Percentiles rank a stretch among this genome's conserved stretches.
Evolutionary conservation across 2,113 vertebrate genomes (phyloP).

Genomic region (Thryonomys swinderianus): DNA sequence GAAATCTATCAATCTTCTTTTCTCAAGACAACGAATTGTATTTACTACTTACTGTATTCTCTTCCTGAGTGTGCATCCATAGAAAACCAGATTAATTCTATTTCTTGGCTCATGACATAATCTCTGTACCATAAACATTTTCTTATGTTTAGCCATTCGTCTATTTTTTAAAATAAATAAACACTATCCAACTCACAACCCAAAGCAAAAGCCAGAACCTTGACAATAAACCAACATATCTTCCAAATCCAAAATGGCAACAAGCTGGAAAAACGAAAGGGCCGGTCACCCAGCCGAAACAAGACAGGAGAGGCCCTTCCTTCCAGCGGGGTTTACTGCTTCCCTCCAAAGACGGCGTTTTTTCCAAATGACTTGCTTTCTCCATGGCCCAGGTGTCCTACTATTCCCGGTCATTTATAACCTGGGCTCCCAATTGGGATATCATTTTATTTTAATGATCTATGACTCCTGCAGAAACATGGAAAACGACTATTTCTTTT

Average conservation of each 20-base stretch:
- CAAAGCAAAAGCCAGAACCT: slow-evolving; percentile 63
- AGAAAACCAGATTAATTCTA: not conserved
- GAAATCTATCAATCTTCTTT: not conserved
- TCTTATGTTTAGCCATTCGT: slow-evolving; percentile 35
- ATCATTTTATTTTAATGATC: slow-evolving; percentile 70
- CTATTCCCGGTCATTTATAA: slow-evolving; percentile 65
- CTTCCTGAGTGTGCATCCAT: no score
- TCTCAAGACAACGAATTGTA: not conserved
- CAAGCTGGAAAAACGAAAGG: slow-evolving; percentile 64
- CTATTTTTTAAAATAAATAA: slow-evolving; percentile 41
- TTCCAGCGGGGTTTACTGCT: slow-evolving; percentile 27
- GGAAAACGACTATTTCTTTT: slow-evolving; percentile 52
- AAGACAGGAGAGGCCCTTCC: slow-evolving; percentile 11
- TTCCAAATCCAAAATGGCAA: slow-evolving; percentile 55
- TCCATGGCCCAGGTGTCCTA: slow-evolving; percentile 48
- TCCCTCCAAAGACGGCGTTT: not conserved
- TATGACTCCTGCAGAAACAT: slow-evolving; percentile 66
- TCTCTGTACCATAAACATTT: slow-evolving; percentile 23
- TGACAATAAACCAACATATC: slow-evolving; percentile 52
- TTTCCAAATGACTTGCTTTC: slow-evolving; percentile 50
- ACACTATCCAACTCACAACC: slow-evolving; percentile 23
- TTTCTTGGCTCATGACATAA: not conserved
- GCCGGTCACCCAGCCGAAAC: not conserved
- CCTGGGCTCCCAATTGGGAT: slow-evolving; percentile 53
- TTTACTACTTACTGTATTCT: not conserved